Evolutionary conservation across 64 coral and sea anemone species (phyloP), one percentile per base, ranked within the genome.

Genomic region (Astreopora myriophthalma): DNA sequence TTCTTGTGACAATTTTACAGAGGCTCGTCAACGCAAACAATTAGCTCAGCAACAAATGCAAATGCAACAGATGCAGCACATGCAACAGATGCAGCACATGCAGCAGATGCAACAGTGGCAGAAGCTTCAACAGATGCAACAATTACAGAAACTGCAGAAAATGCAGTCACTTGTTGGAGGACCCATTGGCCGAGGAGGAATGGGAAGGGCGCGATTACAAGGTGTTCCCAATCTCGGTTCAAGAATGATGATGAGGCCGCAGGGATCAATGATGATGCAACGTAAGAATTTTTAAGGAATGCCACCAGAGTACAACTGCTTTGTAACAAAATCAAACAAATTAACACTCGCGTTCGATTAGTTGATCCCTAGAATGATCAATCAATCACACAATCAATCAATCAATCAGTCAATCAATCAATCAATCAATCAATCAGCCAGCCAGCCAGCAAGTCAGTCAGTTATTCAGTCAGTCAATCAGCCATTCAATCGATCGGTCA

Each of bases 61-160:
- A 30, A 86, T 71, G 83, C 62, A 86, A 48, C 83, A 71, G 3
- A 86, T 71, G 83, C 83, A 69, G 3, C 82, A 85, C 26, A 42
- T 66, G 65, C 82, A 68, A 29, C 60, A 91, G 11, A 32, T 63
- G 79, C 79, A 83, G 10, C 57, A 83, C 8, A 64, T 83, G 79
- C 79, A 82, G 20, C 52, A 82, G 28, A 57, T 79, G 76, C 76
- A 79, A 22, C 76, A 79, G 42, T 55, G 42, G 75, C 75, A 79
- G 39, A 51, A 80, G 58, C 3, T 83, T 30, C 79, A 83, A 34
- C 57, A 83, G 38, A 83, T 83, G 70, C 70, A 73, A 38, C 12
- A 34, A 19, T 36, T 73, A 19, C 70, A 68, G 0, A 69, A 73
- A 32, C 69, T 72, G 16, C 86, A 75, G 32, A 58, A 88, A 9